A percentile compares a stretch with the other conserved stretches of the same genome.
Evolutionary conservation across 1,140 invertebrate genomes (phyloP).

Genomic region (Oscheius sp.): DNA sequence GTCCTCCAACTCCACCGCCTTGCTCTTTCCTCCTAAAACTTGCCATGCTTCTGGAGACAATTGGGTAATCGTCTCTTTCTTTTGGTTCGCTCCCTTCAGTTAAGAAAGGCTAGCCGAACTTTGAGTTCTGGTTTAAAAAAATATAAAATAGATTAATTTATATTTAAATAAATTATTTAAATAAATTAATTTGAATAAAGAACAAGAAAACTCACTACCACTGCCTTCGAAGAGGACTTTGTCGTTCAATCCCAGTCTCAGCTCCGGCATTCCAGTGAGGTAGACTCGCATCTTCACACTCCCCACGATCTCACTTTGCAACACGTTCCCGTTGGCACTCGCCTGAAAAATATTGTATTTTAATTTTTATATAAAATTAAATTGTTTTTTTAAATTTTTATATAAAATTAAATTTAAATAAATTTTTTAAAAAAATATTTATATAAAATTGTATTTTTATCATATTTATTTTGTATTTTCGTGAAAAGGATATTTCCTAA

Average conservation of each 20-base stretch:
- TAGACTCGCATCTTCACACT: constrained; percentile 99
- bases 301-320: constrained; percentile 98
- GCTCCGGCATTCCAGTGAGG: constrained; percentile 96
- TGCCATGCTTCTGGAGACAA: not conserved
- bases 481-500: too few species aligned
- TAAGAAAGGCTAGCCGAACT: too few species aligned
- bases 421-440: too few species aligned
- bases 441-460: too few species aligned
- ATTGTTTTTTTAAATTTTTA: too few species aligned
- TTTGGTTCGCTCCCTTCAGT: not conserved
- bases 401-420: too few species aligned
- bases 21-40: constrained; percentile 60
- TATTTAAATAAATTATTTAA: not conserved
- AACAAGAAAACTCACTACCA: constrained; percentile 69
- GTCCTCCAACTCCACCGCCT: constrained; percentile 66
- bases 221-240: constrained; percentile 98
- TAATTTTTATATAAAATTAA: too few species aligned
- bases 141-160: constrained; percentile 1
- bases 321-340: constrained; percentile 94
- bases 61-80: too few species aligned
- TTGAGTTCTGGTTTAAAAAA: too few species aligned
- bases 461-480: too few species aligned
- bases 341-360: constrained; percentile 69
- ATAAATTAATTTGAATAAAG: constrained; percentile 7
- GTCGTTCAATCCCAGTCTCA: constrained; percentile 95